Conservation (phyloP, 2,113 vertebrate species). For the Carassius auratus region DNA sequence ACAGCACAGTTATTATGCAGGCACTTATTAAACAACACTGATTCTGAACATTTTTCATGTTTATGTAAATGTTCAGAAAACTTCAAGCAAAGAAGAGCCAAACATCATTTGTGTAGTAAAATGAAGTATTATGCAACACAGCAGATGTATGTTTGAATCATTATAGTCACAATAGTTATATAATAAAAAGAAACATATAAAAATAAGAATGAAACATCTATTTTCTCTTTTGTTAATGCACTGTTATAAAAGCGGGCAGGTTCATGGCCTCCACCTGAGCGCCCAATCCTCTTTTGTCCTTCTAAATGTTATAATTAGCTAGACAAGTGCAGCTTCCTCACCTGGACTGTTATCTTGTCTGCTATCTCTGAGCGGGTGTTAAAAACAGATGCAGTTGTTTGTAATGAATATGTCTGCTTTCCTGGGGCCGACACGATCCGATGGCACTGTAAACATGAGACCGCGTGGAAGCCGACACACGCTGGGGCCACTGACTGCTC, state of each 20-base stretch:
- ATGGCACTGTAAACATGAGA: constrained; percentile 72
- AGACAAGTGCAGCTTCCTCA: constrained; percentile 70
- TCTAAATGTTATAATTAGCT: constrained; percentile 78
- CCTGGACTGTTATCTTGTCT: constrained; percentile 66
- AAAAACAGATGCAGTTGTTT: constrained; percentile 73
- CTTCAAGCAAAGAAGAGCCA: background rate
- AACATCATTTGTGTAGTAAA: background rate
- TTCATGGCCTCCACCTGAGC: constrained; percentile 41
- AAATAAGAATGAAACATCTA: background rate
- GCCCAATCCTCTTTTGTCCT: constrained; percentile 70
- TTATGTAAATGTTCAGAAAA: background rate
- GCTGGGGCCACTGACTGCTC: too few relatives aligned
- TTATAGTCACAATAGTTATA: background rate
- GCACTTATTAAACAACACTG: background rate
- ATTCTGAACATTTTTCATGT: background rate
- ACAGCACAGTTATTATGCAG: background rate
- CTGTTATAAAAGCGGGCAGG: background rate
- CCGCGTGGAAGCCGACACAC: constrained; percentile 49
- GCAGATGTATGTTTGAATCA: background rate
- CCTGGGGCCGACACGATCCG: constrained; percentile 66
- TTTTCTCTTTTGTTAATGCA: background rate
- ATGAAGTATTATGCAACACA: background rate
- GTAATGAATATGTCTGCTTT: constrained; percentile 77
- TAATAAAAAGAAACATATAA: too few relatives aligned
- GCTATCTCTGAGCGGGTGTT: constrained; percentile 69